phyloP scores from a whole-genome alignment of 2,888 invertebrate genomes.

The Brachylomia viminalis region DNA sequence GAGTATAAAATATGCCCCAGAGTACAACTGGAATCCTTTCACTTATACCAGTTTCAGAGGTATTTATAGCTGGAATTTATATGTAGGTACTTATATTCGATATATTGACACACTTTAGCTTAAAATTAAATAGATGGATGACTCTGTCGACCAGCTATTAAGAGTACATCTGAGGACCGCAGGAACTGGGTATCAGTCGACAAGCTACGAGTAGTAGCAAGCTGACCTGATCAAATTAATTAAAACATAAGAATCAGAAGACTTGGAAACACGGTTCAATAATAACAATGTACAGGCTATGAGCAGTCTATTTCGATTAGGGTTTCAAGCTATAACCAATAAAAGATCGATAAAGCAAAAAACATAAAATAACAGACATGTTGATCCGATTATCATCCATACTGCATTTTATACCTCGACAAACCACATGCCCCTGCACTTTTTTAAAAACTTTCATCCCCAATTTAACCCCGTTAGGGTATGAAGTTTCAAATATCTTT shows the following conservation, averaged over 20 bases:
- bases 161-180: neutral
- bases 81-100: no score
- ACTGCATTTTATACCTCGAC: neutral
- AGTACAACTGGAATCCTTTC: constrained; percentile 17
- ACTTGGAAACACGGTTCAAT: neutral
- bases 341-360: neutral
- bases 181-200: neutral
- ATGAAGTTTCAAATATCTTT: neutral
- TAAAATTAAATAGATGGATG: neutral
- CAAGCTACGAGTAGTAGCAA: neutral
- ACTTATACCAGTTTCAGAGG: constrained; percentile 7
- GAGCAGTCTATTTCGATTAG: neutral
- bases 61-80: neutral
- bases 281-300: neutral
- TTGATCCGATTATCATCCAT: neutral
- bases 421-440: neutral
- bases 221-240: neutral
- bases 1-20: constrained; percentile 1
- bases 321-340: neutral
- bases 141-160: neutral
- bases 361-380: neutral
- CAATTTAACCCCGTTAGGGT: neutral
- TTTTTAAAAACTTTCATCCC: neutral
- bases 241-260: neutral
- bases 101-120: neutral